Evolutionary conservation across 2,113 vertebrate species (phyloP).

Genomic region (Dromas ardeola): DNA sequence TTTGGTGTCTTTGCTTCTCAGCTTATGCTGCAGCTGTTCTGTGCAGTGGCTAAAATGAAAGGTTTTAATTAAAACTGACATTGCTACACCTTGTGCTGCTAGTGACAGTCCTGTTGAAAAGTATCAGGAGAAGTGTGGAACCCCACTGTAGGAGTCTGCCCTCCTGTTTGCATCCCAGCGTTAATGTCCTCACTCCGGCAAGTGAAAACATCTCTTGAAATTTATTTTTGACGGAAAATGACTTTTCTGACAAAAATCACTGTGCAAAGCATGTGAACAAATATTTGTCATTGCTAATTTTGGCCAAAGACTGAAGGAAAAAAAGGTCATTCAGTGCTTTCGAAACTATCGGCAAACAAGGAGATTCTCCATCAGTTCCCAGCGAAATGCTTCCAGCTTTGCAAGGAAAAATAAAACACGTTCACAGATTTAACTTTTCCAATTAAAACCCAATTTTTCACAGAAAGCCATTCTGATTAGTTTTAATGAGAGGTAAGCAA

Average conservation of each 20-base stretch:
- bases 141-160: background rate
- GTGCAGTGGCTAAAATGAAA: slow-evolving; percentile 53
- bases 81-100: slow-evolving; percentile 55
- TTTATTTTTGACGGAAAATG: background rate
- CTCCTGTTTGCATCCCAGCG: background rate
- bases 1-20: slow-evolving; percentile 15
- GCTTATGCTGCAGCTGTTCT: slow-evolving; percentile 42
- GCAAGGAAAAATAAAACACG: background rate
- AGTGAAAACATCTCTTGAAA: background rate
- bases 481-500: slow-evolving; percentile 43
- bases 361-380: background rate
- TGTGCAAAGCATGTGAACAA: background rate
- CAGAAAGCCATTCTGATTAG: background rate
- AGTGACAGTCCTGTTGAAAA: slow-evolving; percentile 50
- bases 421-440: slow-evolving; percentile 16
- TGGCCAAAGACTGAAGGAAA: background rate
- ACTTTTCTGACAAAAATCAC: background rate
- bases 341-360: background rate
- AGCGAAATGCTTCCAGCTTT: background rate
- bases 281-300: background rate
- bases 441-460: slow-evolving; percentile 41
- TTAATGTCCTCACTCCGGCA: background rate
- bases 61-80: slow-evolving; percentile 73
- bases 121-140: background rate
- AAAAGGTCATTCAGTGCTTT: background rate